Conservation (phyloP, 2,797 vertebrate genomes). For the Siniperca undulata region DNA sequence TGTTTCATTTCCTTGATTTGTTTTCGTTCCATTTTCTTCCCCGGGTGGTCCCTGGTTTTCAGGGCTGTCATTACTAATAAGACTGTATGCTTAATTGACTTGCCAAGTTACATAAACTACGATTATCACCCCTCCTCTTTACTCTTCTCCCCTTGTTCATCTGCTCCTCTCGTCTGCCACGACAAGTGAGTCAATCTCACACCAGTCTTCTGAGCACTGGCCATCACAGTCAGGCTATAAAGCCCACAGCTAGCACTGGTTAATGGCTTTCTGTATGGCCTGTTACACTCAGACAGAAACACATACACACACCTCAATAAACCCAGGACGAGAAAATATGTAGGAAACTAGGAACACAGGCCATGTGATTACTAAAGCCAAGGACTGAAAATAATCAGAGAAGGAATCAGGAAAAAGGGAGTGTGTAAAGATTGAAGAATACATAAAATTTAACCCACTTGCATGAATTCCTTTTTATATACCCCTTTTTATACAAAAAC, state of each 20-base stretch:
- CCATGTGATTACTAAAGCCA: neutral
- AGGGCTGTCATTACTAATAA: constrained; percentile 5
- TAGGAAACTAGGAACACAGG: neutral
- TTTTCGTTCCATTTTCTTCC: neutral
- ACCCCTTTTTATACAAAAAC: neutral
- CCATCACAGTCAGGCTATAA: neutral
- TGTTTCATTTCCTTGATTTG: neutral
- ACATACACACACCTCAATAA: constrained; percentile 2
- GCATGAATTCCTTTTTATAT: no score
- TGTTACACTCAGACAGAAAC: neutral
- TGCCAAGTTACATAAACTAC: neutral
- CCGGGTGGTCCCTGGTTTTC: neutral
- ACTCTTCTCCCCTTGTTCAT: neutral
- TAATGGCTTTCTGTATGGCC: constrained; percentile 1
- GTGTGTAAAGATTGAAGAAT: neutral
- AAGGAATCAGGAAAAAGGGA: no score
- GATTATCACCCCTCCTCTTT: neutral
- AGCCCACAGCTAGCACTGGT: neutral
- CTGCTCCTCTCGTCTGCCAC: neutral
- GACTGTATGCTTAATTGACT: constrained; percentile 11
- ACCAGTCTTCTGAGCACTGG: neutral
- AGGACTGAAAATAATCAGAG: neutral
- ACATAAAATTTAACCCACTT: neutral
- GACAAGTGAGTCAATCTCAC: constrained; percentile 9
- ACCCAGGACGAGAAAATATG: neutral